Evolutionary conservation across 92 coral and sea anemone genomes (phyloP).

Genomic region (Heliopora coerulea): DNA sequence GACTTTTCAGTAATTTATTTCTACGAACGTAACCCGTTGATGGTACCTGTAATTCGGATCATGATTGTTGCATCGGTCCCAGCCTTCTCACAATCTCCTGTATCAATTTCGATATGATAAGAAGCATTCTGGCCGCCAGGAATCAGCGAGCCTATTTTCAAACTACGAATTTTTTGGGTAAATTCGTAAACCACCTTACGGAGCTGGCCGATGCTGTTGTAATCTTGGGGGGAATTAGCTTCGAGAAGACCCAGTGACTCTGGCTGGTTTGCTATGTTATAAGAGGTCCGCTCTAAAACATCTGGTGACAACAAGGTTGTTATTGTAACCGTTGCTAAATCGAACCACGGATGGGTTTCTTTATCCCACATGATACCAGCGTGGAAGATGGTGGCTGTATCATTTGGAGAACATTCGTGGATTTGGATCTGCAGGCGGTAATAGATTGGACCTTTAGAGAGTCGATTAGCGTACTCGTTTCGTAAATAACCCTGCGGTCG

Average conservation of each 20-base stretch:
- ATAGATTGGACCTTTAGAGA: conserved; percentile 50
- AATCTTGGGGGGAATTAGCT: conserved; percentile 69
- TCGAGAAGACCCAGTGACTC: conserved; percentile 51
- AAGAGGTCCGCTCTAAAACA: conserved; percentile 58
- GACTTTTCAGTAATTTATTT: no score
- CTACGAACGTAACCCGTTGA: no score
- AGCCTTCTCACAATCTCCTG: conserved; percentile 64
- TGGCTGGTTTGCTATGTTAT: conserved; percentile 55
- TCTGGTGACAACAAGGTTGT: conserved; percentile 66
- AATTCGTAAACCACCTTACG: conserved; percentile 57
- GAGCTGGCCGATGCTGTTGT: conserved; percentile 59
- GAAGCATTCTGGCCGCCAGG: neutral
- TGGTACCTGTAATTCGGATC: conserved; percentile 56
- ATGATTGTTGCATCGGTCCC: conserved; percentile 68
- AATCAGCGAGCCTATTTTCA: conserved; percentile 1
- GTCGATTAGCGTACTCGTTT: conserved; percentile 57
- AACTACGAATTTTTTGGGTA: conserved; percentile 53
- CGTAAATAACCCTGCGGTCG: conserved; percentile 61
- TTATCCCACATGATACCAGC: conserved; percentile 74
- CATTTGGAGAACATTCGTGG: conserved; percentile 58
- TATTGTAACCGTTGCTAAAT: conserved; percentile 79
- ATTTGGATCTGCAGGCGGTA: conserved; percentile 81
- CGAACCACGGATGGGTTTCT: conserved; percentile 85
- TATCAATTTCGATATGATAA: conserved; percentile 55
- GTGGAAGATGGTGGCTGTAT: conserved; percentile 69